These are phyloP conservation scores for Pheosia gnoma DNA, from an alignment of 2,888 invertebrate genomes.

Conservation along the genomic window DNA sequence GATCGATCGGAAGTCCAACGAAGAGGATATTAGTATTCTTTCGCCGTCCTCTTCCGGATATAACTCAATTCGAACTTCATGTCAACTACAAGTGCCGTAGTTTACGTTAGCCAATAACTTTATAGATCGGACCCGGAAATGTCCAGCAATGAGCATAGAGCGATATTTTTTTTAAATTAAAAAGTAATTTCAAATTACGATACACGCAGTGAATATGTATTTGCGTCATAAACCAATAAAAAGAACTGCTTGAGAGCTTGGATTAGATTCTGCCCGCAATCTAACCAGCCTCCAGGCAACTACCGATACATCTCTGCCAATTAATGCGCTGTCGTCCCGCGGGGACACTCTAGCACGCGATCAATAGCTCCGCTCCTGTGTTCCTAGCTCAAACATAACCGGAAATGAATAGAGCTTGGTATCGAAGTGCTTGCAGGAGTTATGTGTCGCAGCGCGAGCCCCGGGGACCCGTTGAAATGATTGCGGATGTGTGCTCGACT, in stretches of 20 bases:
- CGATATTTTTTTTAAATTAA: too few species aligned
- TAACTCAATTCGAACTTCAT: neutral
- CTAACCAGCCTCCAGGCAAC: too few species aligned
- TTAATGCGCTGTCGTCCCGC: conserved; percentile 23
- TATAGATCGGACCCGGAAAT: neutral
- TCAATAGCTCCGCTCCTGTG: conserved; percentile 6
- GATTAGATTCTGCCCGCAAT: too few species aligned
- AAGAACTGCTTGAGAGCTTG: too few species aligned
- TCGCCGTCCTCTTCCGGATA: neutral
- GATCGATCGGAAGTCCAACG: conserved; percentile 8
- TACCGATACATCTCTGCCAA: conserved; percentile 13
- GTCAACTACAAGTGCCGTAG: neutral
- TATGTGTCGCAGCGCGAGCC: neutral
- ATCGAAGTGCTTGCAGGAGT: conserved; percentile 1
- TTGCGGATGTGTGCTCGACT: conserved; percentile 2
- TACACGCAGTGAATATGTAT: too few species aligned
- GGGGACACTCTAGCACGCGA: conserved; percentile 9
- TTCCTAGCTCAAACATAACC: conserved; percentile 4
- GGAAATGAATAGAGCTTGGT: conserved; percentile 11
- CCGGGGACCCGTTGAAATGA: neutral
- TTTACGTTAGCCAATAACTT: neutral
- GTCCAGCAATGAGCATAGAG: neutral
- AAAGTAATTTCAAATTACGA: too few species aligned
- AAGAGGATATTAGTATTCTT: conserved; percentile 10
- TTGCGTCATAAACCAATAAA: too few species aligned